Base-by-base conservation (phyloP, 2,888 invertebrate genomes). In the Agrotis puta region DNA sequence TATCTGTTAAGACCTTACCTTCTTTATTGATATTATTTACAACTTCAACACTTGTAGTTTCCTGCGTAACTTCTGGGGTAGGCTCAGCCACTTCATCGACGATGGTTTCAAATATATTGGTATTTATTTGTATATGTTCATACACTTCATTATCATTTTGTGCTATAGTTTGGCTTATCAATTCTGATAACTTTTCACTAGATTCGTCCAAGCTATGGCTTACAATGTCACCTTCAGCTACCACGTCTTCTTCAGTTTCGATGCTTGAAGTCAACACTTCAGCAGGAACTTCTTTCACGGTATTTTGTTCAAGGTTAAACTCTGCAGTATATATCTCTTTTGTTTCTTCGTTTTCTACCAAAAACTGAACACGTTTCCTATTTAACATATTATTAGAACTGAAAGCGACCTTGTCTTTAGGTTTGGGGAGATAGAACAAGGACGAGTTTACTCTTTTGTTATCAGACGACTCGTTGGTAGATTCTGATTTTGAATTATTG, bases 341-440 rank as follows among this genome's bases (percentile, higher is more conserved):
- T 39, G 95, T 95, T 88, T 95, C 95, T 86, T 96, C 97, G 87
- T 96, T 97, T 94, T 97, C 97, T 59, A 97, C 97, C 87, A 97
- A 94, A 94, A 98, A 98, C 90, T 98, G 97, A 76, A 97, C 98
- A 88, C 97, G 97, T 96, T 97, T 98, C 88, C 97, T 96, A 87
- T 97, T 96, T 66, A 93, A 85, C 39, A 93, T 88, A 82, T 91
- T 93, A 79, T 93, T 92, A 16, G 94, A 77, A 61, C 88, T 88
- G 63, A 89, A 79, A 48, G 87, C 69, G 57, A 89, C 87, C 86
- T 94, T 95, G 74, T 94, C 95, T 88, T 92, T 95, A 77, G 94
- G 96, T 86, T 97, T 96, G 47, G 97, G 97, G 79, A 97, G 92
- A 92, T 97, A 97, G 94, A 97, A 97, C 83, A 97, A 96, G 67